Base-by-base conservation (phyloP, 1,140 invertebrate genomes). In the fruit fly (Drosophila melanogaster) region DNA sequence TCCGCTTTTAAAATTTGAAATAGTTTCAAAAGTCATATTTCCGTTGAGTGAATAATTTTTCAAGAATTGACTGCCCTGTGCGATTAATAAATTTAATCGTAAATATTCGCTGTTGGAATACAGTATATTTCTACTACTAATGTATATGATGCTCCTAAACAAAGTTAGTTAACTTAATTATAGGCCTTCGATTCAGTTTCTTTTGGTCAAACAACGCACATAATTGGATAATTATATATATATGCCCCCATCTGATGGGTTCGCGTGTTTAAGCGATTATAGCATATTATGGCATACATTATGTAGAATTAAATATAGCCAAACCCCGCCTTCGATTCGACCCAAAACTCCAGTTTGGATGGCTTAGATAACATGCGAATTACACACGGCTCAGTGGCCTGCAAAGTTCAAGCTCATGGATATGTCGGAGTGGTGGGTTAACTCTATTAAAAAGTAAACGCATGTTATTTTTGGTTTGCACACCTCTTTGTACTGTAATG, bases 401-500 rank as follows among this genome's bases (percentile, higher is more conserved):
- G 64, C 53, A 37, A 67, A 64, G 71, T 73, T 73, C 57, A 73
- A 47, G 55, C 66, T 72, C 43, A 30, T 37, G 7, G 7, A 11
- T 49, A 11, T 49, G 19, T 41, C 15, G 12, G 30, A 17, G 50
- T 35, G 51, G 51, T 43, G 38, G 22, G 58, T 62, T 62, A 40
- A 15, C 56, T 65, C 17, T 22, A 7, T 6, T 17, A 26, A 30
- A 22, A 51, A 51, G 50, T 22, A 12, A 41, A 17, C 10, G 61
- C 30, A 26, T 33, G 33, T 81, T 87, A 86, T 81, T 81, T 86
- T 86, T 65, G 58, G 78, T 78, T 76, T 79, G 70, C 74, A 76
- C 81, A 85, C 81, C 78, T 81, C 66, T 59, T 35, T 43, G 30
- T 62, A 62, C 67, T 72, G 37, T 62, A 74, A 86, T 69, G 66